Percentiles rank a stretch among this genome's conserved stretches.
phyloP scores from a whole-genome alignment of 2,113 vertebrate genomes.

The Typhlomys cinereus region DNA sequence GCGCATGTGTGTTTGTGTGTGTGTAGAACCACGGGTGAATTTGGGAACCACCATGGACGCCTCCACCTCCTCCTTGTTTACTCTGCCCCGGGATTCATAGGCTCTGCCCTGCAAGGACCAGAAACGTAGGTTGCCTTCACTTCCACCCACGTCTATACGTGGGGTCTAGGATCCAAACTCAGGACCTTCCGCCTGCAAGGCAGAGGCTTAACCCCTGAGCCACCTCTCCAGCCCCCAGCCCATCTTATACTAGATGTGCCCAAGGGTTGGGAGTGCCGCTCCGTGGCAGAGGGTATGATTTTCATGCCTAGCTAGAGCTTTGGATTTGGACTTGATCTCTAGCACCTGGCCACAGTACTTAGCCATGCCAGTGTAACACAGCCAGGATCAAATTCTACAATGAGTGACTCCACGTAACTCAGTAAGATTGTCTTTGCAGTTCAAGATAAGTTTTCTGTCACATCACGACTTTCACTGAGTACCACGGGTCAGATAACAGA shows the following conservation, averaged over 20 bases:
- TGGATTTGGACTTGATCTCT: not conserved
- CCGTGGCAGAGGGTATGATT: not conserved
- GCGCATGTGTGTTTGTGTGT: no score
- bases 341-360: not conserved
- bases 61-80: no score
- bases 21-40: no score
- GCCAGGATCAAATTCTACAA: constrained; percentile 79
- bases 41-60: no score
- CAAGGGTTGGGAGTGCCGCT: not conserved
- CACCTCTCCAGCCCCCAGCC: not conserved
- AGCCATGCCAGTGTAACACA: constrained; percentile 37
- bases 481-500: not conserved
- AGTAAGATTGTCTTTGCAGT: constrained; percentile 71
- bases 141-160: no score
- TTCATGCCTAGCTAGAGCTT: no score
- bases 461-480: not conserved
- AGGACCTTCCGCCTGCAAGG: no score
- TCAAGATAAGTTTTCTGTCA: constrained; percentile 67
- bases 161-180: no score
- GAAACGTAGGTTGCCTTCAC: no score
- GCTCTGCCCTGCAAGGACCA: no score
- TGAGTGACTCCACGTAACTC: constrained; percentile 71
- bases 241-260: constrained; percentile 48
- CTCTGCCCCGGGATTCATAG: no score
- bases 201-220: no score